Evolutionary conservation across 2,888 invertebrate genomes (phyloP), one percentile per base, ranked within the genome.

Genomic region (Sphaerophoria rueppellii): DNA sequence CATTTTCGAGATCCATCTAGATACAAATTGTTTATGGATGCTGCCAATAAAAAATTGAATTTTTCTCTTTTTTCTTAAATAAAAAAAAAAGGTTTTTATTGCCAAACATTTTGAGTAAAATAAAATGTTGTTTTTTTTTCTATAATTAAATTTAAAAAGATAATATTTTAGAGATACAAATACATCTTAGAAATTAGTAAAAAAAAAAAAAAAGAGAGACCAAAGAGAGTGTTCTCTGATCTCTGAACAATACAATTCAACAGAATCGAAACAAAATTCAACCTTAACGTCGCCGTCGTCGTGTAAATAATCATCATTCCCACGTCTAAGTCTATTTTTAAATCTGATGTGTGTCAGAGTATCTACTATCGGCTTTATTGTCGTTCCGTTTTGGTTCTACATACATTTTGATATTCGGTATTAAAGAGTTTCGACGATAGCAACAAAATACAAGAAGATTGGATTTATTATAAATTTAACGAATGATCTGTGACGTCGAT

Each of bases 261-360:
- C 72, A 82, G 74, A 70, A 2, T 11, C 70, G 65, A 82, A 80
- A 75, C 48, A 81, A 85, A 75, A 85, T 81, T 85, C 76, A 85
- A 85, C 81, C 81, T 85, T 81, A 85, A 81, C 85, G 43, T 43
- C 2, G 24, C 24, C 85, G 43, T 43, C 11, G 40, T 43, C 43
- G 85, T 81, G 85, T 85, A 85, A 85, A 85, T 85, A 82, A 86
- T 86, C 81, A 86, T 86, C 81, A 87, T 85, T 88, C 89, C 89
- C 89, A 89, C 89, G 88, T 89, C 87, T 65, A 86, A 82, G 87
- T 88, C 89, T 89, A 89, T 89, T 88, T 89, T 87, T 89, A 89
- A 88, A 88, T 88, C 89, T 89, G 89, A 89, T 88, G 88, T 88
- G 87, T 86, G 80, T 81, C 75, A 86, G 86, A 73, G 70, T 69